These are phyloP conservation scores for Athene cunicularia DNA, from an alignment of 2,113 vertebrate species.

Conservation along the genomic window DNA sequence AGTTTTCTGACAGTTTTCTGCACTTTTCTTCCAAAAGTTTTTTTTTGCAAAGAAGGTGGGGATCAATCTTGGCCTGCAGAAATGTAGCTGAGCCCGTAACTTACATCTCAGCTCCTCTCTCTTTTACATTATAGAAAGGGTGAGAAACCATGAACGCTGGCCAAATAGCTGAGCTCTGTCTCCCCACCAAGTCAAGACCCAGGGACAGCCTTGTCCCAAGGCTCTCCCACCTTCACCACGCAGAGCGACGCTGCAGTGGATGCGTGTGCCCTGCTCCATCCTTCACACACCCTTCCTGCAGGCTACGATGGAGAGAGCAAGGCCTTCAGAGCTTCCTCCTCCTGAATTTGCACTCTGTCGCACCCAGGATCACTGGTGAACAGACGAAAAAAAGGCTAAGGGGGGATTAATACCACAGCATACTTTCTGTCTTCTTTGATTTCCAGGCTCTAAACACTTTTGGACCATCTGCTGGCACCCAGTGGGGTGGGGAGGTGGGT, in stretches of 20 bases:
- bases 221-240: neutral
- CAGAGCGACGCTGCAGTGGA: accelerated
- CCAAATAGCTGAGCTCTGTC: neutral
- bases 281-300: neutral
- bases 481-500: accelerated
- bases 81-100: neutral
- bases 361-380: neutral
- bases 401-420: neutral
- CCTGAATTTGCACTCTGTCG: accelerated
- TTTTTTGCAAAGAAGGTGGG: neutral
- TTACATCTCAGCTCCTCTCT: neutral
- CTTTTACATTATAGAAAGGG: neutral
- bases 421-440: neutral
- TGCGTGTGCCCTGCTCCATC: accelerated
- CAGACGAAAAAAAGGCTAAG: neutral
- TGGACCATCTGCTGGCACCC: neutral
- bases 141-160: neutral
- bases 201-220: neutral
- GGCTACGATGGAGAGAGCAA: neutral
- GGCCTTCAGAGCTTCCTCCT: neutral
- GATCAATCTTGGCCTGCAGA: neutral
- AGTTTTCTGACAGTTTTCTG: neutral
- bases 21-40: neutral
- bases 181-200: no score
- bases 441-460: neutral